Base-by-base conservation (phyloP, 2,888 invertebrate species). In the Drosophila pegasa region DNA sequence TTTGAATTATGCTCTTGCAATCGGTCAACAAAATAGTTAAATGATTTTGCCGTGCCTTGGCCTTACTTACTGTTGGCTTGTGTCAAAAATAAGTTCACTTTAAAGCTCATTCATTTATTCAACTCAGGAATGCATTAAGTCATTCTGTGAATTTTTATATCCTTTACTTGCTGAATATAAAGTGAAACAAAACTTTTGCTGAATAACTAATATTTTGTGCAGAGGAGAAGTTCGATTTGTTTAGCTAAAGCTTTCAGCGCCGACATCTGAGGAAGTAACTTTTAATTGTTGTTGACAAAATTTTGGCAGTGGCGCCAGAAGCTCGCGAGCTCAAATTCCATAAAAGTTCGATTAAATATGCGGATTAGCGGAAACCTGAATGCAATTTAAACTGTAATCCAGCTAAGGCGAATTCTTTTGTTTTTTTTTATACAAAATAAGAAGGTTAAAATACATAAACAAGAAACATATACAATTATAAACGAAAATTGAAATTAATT, bases 251-350 rank as follows among this genome's bases (percentile, higher is more conserved):
- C 22, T 41, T 8, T 41, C 1, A 14, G 22, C 22, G 1, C 3
- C 22, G 14, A 22, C 3, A 14, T 1, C 14, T 20, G 22, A n/a
- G 8, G 3, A 12, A 1, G n/a, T 0, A n/a, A 0, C 0, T 25
- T 43, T 43, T 4, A 14, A 22, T 41, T n/a, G 2, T 9, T 9
- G 1, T 14, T 22, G 8, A 22, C 1, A n/a, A 22, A 40, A 12
- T 12, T 12, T 20, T 18, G 18, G 8, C 37, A 37, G n/a, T 5
- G 18, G 7, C 14, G 20, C 14, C 3, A 14, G 14, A 8, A 20
- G 20, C 3, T 20, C 14, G 3, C 8, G 1, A 38, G 18, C 6
- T 5, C 5, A 10, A 38, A 3, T 18, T 10, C 9, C 18, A 10
- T 18, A 5, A 1, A 10, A 20, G 6, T 12, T 14, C 3, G 3